Percentiles rank a stretch among this genome's conserved stretches.
phyloP scores from a whole-genome alignment of 1,140 invertebrate species.

The Drosophila lacertosa region DNA sequence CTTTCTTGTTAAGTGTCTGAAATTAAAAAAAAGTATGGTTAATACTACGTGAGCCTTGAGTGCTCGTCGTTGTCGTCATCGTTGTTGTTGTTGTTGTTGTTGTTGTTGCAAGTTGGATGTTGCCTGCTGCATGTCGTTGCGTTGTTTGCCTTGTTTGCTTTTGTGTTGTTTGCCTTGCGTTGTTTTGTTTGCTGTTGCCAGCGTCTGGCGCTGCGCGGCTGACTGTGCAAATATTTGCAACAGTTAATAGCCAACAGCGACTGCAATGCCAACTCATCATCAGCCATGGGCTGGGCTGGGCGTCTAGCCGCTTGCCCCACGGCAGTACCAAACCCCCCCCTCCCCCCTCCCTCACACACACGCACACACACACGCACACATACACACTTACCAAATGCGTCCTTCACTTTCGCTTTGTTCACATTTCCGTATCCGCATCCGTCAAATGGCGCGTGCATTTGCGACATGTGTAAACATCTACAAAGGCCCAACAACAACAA shows the following conservation, averaged over 20 bases:
- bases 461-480: conserved; percentile 45
- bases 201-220: conserved; percentile 61
- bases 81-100: neutral
- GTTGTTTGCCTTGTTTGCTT: conserved; percentile 36
- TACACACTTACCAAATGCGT: conserved; percentile 40
- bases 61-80: conserved; percentile 1
- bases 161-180: conserved; percentile 54
- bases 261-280: conserved; percentile 62
- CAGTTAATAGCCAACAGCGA: conserved; percentile 77
- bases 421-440: conserved; percentile 67
- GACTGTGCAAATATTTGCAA: conserved; percentile 73
- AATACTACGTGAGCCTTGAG: conserved; percentile 11
- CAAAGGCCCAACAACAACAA: conserved; percentile 24
- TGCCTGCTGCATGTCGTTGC: conserved; percentile 37
- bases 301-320: conserved; percentile 50
- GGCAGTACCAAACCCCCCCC: too few species aligned
- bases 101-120: conserved; percentile 36
- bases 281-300: conserved; percentile 31
- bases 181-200: conserved; percentile 63
- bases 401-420: conserved; percentile 80
- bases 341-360: too few species aligned
- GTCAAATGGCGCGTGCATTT: conserved; percentile 53
- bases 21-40: conserved; percentile 24
- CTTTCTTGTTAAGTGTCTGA: conserved; percentile 22
- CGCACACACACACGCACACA: neutral